Evolutionary conservation across 2,888 invertebrate species (phyloP).

Genomic region (Acholoe squamosa): DNA sequence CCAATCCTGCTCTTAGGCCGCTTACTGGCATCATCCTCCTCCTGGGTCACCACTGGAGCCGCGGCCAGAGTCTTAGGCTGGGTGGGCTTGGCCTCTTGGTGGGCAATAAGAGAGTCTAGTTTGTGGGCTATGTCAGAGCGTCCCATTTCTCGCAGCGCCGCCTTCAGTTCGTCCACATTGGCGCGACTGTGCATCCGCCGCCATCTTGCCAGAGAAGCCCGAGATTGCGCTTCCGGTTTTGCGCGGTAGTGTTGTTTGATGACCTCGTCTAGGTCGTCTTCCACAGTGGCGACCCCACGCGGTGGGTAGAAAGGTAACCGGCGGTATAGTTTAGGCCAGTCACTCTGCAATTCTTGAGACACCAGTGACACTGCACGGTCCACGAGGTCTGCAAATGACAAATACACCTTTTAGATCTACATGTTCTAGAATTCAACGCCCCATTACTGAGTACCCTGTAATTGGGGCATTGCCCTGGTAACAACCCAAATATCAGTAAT

Average conservation of each 20-base stretch:
- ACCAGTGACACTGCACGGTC: slow-evolving; percentile 73
- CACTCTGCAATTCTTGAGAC: slow-evolving; percentile 73
- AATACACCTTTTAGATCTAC: too few relatives aligned
- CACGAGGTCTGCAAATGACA: slow-evolving; percentile 73
- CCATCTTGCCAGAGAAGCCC: slow-evolving; percentile 73
- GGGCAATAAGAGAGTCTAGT: background rate
- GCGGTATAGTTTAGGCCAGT: slow-evolving; percentile 78
- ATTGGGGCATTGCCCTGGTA: too few relatives aligned
- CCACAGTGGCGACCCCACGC: slow-evolving; percentile 75
- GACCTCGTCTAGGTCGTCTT: slow-evolving; percentile 76
- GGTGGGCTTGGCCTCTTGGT: background rate
- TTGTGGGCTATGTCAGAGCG: background rate
- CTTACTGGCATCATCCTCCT: background rate
- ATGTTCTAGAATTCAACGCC: too few relatives aligned
- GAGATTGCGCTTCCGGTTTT: slow-evolving; percentile 72
- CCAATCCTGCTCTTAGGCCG: slow-evolving; percentile 40
- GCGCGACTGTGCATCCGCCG: slow-evolving; percentile 78
- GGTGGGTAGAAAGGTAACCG: slow-evolving; percentile 77
- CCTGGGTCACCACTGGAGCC: background rate
- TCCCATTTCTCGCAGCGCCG: background rate
- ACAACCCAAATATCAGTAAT: too few relatives aligned
- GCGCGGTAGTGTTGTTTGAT: slow-evolving; percentile 75
- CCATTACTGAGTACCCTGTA: too few relatives aligned
- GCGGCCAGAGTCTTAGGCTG: background rate
- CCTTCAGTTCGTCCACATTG: slow-evolving; percentile 74